phyloP scores from a whole-genome alignment of 2,797 vertebrate species.

The Lagorchestes hirsutus region DNA sequence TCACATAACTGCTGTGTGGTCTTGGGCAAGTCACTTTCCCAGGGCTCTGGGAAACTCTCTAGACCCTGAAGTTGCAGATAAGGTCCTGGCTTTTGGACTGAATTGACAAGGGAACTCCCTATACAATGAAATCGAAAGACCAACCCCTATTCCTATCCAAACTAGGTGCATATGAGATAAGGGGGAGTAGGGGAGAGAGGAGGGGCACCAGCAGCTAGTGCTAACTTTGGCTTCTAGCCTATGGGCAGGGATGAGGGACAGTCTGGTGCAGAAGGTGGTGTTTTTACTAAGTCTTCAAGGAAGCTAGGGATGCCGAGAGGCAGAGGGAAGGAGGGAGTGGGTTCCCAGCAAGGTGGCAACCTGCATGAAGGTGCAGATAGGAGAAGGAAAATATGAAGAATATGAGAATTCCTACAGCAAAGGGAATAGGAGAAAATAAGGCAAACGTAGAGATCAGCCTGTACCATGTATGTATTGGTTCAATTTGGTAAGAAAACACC shows the following conservation, averaged over 20 bases:
- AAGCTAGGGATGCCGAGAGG: background rate
- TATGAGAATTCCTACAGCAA: background rate
- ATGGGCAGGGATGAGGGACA: background rate
- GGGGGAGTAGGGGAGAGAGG: background rate
- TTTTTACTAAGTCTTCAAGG: background rate
- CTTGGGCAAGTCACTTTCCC: background rate
- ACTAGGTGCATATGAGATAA: background rate
- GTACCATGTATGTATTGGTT: background rate
- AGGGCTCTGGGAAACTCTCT: background rate
- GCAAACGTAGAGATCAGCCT: background rate
- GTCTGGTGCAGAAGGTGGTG: background rate
- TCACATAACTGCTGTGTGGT: background rate
- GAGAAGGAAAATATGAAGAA: background rate
- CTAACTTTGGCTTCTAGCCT: no score
- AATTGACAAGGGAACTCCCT: background rate
- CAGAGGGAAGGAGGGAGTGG: background rate
- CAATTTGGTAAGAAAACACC: background rate
- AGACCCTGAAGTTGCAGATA: background rate
- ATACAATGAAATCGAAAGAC: background rate
- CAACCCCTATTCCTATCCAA: background rate
- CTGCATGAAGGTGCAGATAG: background rate
- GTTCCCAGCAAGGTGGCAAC: background rate
- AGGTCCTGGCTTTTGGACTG: background rate
- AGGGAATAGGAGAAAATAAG: background rate
- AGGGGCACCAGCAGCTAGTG: background rate